Percentiles rank a stretch among this genome's conserved stretches.
phyloP scores from a whole-genome alignment of 2,113 vertebrate species.

The Tretioscincus oriximinensis region DNA sequence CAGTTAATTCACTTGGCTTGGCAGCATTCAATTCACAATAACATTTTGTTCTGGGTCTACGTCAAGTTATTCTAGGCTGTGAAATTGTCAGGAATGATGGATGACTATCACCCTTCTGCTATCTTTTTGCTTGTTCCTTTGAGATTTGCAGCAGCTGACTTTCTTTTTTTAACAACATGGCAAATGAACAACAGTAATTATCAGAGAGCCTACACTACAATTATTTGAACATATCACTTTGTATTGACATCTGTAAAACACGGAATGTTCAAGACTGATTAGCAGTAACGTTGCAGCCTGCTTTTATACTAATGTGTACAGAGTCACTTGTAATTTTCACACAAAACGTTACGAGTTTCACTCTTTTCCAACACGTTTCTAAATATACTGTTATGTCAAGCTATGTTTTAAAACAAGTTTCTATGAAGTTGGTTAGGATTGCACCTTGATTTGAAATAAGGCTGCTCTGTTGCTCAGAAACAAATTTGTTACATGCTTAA shows the following conservation, averaged over 20 bases:
- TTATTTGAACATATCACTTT: constrained; percentile 74
- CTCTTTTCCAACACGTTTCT: constrained; percentile 48
- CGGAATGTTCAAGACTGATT: constrained; percentile 69
- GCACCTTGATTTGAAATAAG: constrained; percentile 34
- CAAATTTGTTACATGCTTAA: constrained; percentile 29
- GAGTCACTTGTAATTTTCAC: constrained; percentile 47
- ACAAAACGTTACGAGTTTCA: constrained; percentile 50
- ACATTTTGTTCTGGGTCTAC: constrained; percentile 80
- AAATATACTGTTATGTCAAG: not conserved
- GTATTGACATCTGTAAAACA: constrained; percentile 73
- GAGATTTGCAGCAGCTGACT: constrained; percentile 86
- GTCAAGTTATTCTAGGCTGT: constrained; percentile 89
- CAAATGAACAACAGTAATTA: constrained; percentile 73
- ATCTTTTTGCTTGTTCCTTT: constrained; percentile 85
- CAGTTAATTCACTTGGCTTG: constrained; percentile 87
- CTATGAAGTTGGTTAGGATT: not conserved
- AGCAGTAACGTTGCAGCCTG: constrained; percentile 64
- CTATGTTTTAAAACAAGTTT: constrained; percentile 28
- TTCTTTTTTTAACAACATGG: constrained; percentile 66
- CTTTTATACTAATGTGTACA: constrained; percentile 52
- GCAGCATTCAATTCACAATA: constrained; percentile 79
- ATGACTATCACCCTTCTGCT: constrained; percentile 96
- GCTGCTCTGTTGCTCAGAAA: constrained; percentile 31
- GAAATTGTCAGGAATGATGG: constrained; percentile 95
- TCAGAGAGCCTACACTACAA: constrained; percentile 71